Evolutionary conservation across 92 coral and sea anemone genomes (phyloP).

Genomic region (Zoanthus sociatus): DNA sequence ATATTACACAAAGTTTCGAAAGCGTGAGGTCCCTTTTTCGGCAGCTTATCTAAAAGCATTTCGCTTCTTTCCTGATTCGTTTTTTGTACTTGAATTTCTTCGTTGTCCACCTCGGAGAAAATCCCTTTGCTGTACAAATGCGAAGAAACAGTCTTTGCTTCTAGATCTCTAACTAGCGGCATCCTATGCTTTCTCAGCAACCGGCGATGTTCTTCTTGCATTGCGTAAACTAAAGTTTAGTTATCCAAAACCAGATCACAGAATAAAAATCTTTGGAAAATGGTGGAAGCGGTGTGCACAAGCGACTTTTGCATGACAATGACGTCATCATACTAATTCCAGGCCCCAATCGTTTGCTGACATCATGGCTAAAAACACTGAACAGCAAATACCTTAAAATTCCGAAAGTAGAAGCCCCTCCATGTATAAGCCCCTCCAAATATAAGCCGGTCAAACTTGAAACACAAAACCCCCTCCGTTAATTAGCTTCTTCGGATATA

Average conservation of each 20-base stretch:
- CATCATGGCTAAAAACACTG: too few species aligned
- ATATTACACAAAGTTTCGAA: conserved; percentile 77
- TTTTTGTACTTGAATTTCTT: conserved; percentile 42
- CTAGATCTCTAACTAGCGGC: conserved; percentile 70
- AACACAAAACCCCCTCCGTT: too few species aligned
- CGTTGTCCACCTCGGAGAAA: conserved; percentile 70
- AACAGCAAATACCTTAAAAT: too few species aligned
- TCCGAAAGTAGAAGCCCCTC: too few species aligned
- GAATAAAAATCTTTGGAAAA: not conserved
- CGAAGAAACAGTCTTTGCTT: conserved; percentile 80
- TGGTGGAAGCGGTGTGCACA: not conserved
- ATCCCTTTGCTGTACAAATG: conserved; percentile 70
- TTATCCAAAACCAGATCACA: not conserved
- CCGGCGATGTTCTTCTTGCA: conserved; percentile 76
- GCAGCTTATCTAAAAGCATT: conserved; percentile 60
- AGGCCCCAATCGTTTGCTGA: too few species aligned
- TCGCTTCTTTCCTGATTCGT: conserved; percentile 69
- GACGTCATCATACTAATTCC: too few species aligned
- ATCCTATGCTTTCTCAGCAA: conserved; percentile 64
- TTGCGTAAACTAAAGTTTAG: not conserved
- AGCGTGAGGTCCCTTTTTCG: conserved; percentile 81
- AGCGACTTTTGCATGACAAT: not conserved
- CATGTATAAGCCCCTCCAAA: too few species aligned
- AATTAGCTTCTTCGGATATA: too few species aligned
- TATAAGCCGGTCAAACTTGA: too few species aligned